phyloP scores from a whole-genome alignment of 2,888 invertebrate genomes.

The Drosophila maculinotata region DNA sequence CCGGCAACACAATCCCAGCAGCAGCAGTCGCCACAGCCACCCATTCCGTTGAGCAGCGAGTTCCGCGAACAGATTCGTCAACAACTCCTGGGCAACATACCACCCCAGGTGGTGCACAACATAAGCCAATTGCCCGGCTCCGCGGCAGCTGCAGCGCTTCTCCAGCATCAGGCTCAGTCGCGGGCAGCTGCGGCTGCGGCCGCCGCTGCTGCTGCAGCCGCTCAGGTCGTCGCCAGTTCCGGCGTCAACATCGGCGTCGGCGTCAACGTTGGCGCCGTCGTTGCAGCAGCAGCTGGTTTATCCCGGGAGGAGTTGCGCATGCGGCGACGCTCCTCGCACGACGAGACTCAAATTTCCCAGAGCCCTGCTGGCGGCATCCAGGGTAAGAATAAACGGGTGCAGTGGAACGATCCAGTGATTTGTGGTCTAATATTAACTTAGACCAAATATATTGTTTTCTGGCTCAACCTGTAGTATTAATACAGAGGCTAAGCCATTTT shows the following conservation, averaged over 20 bases:
- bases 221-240: conserved; percentile 51
- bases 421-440: no score
- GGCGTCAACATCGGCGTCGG: conserved; percentile 49
- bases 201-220: conserved; percentile 74
- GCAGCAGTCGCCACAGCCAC: conserved; percentile 62
- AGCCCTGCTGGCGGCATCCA: conserved; percentile 74
- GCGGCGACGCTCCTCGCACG: conserved; percentile 85
- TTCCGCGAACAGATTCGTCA: conserved; percentile 85
- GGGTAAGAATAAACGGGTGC: conserved; percentile 73
- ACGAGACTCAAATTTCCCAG: conserved; percentile 84
- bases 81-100: conserved; percentile 82
- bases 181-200: conserved; percentile 82
- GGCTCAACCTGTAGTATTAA: no score
- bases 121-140: conserved; percentile 82
- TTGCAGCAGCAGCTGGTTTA: no score
- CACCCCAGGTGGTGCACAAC: conserved; percentile 80
- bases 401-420: background rate
- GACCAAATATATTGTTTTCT: no score
- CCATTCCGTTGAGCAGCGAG: conserved; percentile 83
- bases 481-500: no score
- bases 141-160: conserved; percentile 83
- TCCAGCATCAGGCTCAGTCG: conserved; percentile 84
- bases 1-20: conserved; percentile 51
- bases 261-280: conserved; percentile 22
- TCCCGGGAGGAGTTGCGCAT: conserved; percentile 85